phyloP scores from a whole-genome alignment of 2,888 invertebrate species.

The Mythimna albipuncta region DNA sequence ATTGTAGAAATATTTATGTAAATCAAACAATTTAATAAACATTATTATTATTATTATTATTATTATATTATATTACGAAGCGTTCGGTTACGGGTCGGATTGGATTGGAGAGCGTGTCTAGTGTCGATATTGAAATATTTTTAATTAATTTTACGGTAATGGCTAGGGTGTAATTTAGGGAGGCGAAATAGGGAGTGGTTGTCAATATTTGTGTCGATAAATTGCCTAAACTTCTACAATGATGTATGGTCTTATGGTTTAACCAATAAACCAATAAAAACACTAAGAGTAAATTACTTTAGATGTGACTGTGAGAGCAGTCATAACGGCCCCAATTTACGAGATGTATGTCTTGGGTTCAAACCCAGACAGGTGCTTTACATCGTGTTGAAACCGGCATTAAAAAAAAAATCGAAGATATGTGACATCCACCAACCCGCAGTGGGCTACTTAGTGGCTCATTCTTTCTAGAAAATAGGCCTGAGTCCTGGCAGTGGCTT shows the following conservation, averaged over 20 bases:
- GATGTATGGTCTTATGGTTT: background rate
- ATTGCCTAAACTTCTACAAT: background rate
- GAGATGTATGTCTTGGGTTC: too few relatives aligned
- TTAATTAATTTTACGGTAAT: constrained; percentile 46
- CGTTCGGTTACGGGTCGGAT: constrained; percentile 42
- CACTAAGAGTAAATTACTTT: too few relatives aligned
- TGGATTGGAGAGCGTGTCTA: constrained; percentile 40
- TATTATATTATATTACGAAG: constrained; percentile 50
- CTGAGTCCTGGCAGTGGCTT: too few relatives aligned
- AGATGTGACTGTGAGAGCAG: background rate
- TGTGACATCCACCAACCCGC: too few relatives aligned
- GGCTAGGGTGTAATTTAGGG: constrained; percentile 19
- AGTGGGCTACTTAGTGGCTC: too few relatives aligned
- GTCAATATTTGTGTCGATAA: constrained; percentile 12
- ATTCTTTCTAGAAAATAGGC: too few relatives aligned
- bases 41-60: too few relatives aligned
- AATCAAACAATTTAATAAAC: too few relatives aligned
- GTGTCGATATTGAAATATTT: constrained; percentile 56
- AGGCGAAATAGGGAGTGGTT: constrained; percentile 2
- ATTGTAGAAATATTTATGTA: too few relatives aligned
- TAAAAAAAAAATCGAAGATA: too few relatives aligned
- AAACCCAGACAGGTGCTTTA: too few relatives aligned
- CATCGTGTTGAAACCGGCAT: too few relatives aligned
- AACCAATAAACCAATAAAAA: background rate
- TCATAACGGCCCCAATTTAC: background rate